phyloP scores from a whole-genome alignment of 1,140 invertebrate genomes.

The Tribolium madens region DNA sequence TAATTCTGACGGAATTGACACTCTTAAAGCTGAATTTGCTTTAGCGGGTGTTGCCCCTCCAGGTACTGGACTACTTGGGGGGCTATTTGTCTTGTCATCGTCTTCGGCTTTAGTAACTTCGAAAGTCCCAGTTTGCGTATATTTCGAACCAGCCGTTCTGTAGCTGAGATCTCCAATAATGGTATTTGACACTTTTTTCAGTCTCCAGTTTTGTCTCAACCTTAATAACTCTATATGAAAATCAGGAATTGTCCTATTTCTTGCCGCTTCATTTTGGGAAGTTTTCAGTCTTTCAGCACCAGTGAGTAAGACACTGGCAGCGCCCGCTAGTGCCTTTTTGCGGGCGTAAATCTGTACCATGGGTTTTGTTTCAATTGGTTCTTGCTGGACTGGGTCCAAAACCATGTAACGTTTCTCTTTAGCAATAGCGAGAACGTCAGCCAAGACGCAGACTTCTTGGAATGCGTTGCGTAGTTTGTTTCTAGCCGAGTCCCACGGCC shows the following conservation, averaged over 20 bases:
- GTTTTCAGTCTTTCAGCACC: constrained; percentile 89
- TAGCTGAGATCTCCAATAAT: constrained; percentile 98
- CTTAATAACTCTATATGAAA: constrained; percentile 94
- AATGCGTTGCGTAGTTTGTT: constrained; percentile 88
- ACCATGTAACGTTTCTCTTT: constrained; percentile 96
- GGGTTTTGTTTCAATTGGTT: constrained; percentile 83
- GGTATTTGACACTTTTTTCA: constrained; percentile 95
- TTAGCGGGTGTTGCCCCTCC: constrained; percentile 67
- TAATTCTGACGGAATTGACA: constrained; percentile 92
- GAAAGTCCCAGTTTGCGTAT: constrained; percentile 93
- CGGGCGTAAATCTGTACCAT: constrained; percentile 92
- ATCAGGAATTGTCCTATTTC: constrained; percentile 81
- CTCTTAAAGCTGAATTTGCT: constrained; percentile 84
- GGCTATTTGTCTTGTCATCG: constrained; percentile 71
- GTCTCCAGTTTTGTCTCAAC: constrained; percentile 92
- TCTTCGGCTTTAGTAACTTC: constrained; percentile 96
- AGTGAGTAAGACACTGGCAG: constrained; percentile 80
- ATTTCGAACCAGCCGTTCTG: constrained; percentile 92
- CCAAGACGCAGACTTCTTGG: constrained; percentile 92
- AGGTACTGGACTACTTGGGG: constrained; percentile 69
- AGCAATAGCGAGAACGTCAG: constrained; percentile 92
- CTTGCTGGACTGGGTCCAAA: constrained; percentile 91
- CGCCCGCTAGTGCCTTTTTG: constrained; percentile 88
- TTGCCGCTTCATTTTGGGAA: constrained; percentile 81
- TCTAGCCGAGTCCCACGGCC: constrained; percentile 95